Base-by-base conservation (phyloP, 2,797 vertebrate species). In the Coranthus polyacanthus region DNA sequence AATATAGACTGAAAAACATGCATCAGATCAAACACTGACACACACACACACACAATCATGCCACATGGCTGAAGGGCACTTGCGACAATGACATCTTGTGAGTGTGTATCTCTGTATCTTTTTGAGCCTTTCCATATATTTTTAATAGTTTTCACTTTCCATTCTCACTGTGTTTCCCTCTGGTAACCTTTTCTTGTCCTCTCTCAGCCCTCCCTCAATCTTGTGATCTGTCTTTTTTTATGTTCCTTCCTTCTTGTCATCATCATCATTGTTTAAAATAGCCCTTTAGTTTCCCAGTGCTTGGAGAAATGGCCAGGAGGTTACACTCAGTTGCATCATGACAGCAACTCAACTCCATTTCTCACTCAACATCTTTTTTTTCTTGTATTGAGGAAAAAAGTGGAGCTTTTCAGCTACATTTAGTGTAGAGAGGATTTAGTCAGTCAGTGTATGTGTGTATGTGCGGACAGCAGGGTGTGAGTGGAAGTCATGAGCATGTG, bases 51-150 rank as follows among this genome's bases (percentile, higher is more conserved):
- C 18, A 17, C 16, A 20, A 15, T 11, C 29, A n/a, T 4, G 8
- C 43, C 41, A 51, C 0, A 0, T 65, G 38, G 32, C 74, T 81
- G 63, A 58, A 72, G 47, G 74, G 77, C 84, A 84, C 80, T 78
- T 74, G 72, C 72, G 71, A 78, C 84, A 87, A 81, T 75, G 78
- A 79, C 76, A 77, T 79, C 42, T 62, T 42, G 41, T 39, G 38
- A 16, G 17, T 13, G 32, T 29, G 26, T 24, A 21, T 50, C 34
- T 62, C 21, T 54, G 36, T 18, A 36, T 50, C n/a, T 22, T 34
- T 39, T 13, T 18, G n/a, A 16, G 12, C 37, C 54, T 56, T 18
- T 58, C 18, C 37, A 11, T 49, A 17, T n/a, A 41, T 64, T 52
- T 49, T 24, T 36, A 60, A 46, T 29, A 12, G 49, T 20, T 3